Evolutionary conservation across 2,888 invertebrate genomes (phyloP), one percentile per base, ranked within the genome.

Genomic region (Pasiphila rectangulata): DNA sequence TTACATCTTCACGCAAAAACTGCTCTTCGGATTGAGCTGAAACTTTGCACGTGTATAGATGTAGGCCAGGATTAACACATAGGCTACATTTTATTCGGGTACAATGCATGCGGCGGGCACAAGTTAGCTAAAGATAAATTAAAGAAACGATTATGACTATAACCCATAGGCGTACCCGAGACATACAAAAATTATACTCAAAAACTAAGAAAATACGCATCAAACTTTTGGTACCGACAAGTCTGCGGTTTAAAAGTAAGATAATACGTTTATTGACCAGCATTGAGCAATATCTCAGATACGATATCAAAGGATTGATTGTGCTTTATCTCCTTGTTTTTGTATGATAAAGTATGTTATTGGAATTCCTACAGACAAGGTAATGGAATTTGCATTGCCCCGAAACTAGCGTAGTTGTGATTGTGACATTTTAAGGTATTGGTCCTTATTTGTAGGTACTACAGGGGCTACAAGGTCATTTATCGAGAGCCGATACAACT

Each of bases 281-380:
- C 40, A 56, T 58, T 63, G 59, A 47, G 61, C 46, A 61, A 67
- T 51, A 50, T 32, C 44, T 25, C 40, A 39, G 54, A 48, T 51
- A 57, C 43, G 50, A 54, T 63, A 64, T 56, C 59, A 46, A 32
- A 38, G 48, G 43, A 46, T 52, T 47, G 46, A 36, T 37, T 39
- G 51, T 59, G 63, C 62, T 63, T 58, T 64, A 63, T 64, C 38
- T 54, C 35, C 37, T 37, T 37, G 45, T 46, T 50, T 54, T 55
- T 54, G 17, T 48, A 10, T 30, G 46, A 52, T 54, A 37, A 29
- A 37, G 45, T 42, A 29, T 47, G 46, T 6, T 48, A 23, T 47
- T 50, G 52, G 45, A 49, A 37, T 49, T 40, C 35, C 23, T 13
- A 23, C 13, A 38, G 25, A 15, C 34, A 34, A 39, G 20, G 24